Evolutionary conservation across 2,113 vertebrate genomes (phyloP).

Genomic region (Prochilodus magdalenae): DNA sequence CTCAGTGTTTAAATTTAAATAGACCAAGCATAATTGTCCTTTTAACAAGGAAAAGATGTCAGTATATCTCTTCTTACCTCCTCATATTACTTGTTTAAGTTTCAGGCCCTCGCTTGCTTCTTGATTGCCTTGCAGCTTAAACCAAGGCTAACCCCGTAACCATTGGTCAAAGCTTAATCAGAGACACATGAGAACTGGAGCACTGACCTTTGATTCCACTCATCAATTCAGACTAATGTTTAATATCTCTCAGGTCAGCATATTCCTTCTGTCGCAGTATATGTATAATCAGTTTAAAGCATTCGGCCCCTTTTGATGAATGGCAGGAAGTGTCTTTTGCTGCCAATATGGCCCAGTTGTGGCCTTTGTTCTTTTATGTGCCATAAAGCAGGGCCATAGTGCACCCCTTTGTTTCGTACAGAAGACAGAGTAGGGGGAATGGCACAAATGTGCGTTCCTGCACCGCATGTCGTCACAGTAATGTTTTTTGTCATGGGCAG

Average conservation of each 20-base stretch:
- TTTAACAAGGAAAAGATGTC: constrained; percentile 25
- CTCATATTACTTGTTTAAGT: constrained; percentile 73
- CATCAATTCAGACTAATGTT: constrained; percentile 76
- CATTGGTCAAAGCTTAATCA: constrained; percentile 76
- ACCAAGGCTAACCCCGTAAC: constrained; percentile 69
- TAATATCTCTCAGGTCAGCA: constrained; percentile 68
- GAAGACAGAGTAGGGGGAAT: constrained; percentile 52
- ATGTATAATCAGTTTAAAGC: constrained; percentile 63
- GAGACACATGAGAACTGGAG: constrained; percentile 77
- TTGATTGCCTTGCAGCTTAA: constrained; percentile 80
- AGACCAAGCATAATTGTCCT: neutral
- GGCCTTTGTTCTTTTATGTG: constrained; percentile 56
- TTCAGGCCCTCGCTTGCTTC: constrained; percentile 72
- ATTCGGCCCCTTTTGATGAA: constrained; percentile 54
- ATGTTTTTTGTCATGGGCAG: constrained; percentile 59
- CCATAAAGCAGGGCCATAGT: constrained; percentile 54
- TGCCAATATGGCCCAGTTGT: constrained; percentile 45
- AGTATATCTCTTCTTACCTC: constrained; percentile 53
- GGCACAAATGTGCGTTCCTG: constrained; percentile 60
- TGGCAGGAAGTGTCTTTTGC: constrained; percentile 35
- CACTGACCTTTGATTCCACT: constrained; percentile 77
- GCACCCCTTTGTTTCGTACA: constrained; percentile 43
- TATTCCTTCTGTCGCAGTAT: constrained; percentile 63
- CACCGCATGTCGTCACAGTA: constrained; percentile 53
- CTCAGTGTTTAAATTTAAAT: neutral